A percentile compares a stretch with the other conserved stretches of the same genome.
phyloP scores from a whole-genome alignment of 2,113 vertebrate species.

The Embiotoca jacksoni region DNA sequence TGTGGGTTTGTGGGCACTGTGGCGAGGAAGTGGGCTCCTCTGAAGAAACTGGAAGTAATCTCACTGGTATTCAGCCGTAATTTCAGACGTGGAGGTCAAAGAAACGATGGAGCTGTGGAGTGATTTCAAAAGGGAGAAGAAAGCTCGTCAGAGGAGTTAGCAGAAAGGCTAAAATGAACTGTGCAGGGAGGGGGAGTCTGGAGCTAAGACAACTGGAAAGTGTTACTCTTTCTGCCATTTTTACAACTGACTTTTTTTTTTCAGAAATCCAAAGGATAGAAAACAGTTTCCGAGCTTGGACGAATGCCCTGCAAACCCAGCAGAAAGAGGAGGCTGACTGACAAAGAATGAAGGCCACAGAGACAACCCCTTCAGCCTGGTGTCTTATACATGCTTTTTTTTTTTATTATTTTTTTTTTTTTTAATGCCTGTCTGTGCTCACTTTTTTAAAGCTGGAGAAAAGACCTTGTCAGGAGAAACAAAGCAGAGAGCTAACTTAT shows the following conservation, averaged over 20 bases:
- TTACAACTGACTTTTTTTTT: slow-evolving; percentile 69
- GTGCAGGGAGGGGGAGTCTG: background rate
- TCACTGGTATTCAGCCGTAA: slow-evolving; percentile 68
- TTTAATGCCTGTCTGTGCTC: slow-evolving; percentile 61
- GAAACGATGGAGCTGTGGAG: slow-evolving; percentile 36
- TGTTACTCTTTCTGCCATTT: slow-evolving; percentile 62
- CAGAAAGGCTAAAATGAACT: slow-evolving; percentile 29
- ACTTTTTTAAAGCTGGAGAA: slow-evolving; percentile 69
- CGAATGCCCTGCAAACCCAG: slow-evolving; percentile 42
- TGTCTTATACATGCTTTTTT: slow-evolving; percentile 64
- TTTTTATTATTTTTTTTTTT: slow-evolving; percentile 69
- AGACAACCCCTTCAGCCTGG: slow-evolving; percentile 69
- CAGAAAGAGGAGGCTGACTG: slow-evolving; percentile 69
- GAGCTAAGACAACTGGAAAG: slow-evolving; percentile 43
- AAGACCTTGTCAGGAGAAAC: slow-evolving; percentile 51
- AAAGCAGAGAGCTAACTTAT: slow-evolving; percentile 55
- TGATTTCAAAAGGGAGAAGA: slow-evolving; percentile 34
- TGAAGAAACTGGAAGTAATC: slow-evolving; percentile 71
- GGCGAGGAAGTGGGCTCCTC: slow-evolving; percentile 74
- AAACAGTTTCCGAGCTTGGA: slow-evolving; percentile 50
- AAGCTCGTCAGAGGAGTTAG: slow-evolving; percentile 19
- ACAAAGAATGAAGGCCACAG: slow-evolving; percentile 69
- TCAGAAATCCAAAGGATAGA: slow-evolving; percentile 1
- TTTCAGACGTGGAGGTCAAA: slow-evolving; percentile 41
- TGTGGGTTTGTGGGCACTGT: slow-evolving; percentile 63